A percentile compares a stretch with the other conserved stretches of the same genome.
Conservation (phyloP, 2,113 vertebrate species). For the Scopus umbretta region DNA sequence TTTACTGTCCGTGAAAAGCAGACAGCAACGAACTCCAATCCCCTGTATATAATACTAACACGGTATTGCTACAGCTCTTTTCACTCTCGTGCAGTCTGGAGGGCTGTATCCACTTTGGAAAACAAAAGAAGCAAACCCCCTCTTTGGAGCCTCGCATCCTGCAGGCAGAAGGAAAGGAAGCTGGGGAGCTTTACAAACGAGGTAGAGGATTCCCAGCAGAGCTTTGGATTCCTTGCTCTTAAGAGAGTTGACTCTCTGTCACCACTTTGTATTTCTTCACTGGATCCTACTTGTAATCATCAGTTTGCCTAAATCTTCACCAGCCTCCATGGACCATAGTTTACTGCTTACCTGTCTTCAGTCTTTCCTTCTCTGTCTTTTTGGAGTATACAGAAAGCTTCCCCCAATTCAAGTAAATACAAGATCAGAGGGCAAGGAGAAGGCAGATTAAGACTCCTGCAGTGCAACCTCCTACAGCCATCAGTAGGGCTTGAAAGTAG, state of each 20-base stretch:
- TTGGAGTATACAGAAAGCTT: neutral
- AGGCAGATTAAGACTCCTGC: neutral
- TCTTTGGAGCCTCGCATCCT: neutral
- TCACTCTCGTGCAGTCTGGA: neutral
- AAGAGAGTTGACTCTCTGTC: neutral
- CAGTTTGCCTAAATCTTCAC: neutral
- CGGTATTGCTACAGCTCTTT: neutral
- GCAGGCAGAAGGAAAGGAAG: too few species aligned
- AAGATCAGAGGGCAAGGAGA: neutral
- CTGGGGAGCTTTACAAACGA: neutral
- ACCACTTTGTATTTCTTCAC: neutral
- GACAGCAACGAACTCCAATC: neutral
- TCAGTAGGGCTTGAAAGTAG: neutral
- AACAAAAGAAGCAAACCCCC: neutral
- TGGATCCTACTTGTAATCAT: neutral
- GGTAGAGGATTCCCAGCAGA: neutral
- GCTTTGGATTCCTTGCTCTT: neutral
- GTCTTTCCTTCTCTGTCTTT: neutral
- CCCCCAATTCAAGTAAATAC: neutral
- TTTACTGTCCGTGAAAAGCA: neutral
- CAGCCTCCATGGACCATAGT: neutral
- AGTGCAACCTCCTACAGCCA: neutral
- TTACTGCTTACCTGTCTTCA: neutral
- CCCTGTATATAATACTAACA: neutral
- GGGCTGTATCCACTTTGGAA: neutral